These are phyloP conservation scores for Drosophila micromelanica DNA, from an alignment of 1,140 invertebrate species.

Conservation along the genomic window DNA sequence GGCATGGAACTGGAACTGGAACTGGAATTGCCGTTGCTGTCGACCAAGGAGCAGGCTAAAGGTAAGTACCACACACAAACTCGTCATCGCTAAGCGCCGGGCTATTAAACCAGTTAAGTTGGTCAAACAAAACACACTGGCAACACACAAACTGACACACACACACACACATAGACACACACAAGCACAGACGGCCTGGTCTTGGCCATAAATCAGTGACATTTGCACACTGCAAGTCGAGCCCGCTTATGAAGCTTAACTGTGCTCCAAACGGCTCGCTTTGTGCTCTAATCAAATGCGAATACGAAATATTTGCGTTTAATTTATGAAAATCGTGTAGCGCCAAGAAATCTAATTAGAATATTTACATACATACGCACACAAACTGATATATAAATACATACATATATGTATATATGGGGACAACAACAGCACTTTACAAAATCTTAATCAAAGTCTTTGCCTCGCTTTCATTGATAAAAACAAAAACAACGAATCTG, in stretches of 20 bases:
- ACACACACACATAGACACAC: conserved; percentile 1
- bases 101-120: conserved; percentile 78
- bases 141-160: conserved; percentile 35
- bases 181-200: background rate
- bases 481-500: conserved; percentile 1
- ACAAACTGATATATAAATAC: background rate
- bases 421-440: background rate
- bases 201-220: conserved; percentile 76
- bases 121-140: conserved; percentile 70
- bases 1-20: conserved; percentile 33
- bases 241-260: conserved; percentile 16
- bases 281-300: conserved; percentile 46
- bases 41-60: conserved; percentile 60
- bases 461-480: conserved; percentile 64
- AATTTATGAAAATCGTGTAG: conserved; percentile 76
- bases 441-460: conserved; percentile 29
- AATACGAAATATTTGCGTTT: conserved; percentile 62
- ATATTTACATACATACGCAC: conserved; percentile 40
- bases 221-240: conserved; percentile 66
- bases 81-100: conserved; percentile 35
- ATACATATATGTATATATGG: background rate
- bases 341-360: conserved; percentile 66
- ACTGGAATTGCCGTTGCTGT: conserved; percentile 56
- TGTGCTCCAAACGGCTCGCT: conserved; percentile 17
- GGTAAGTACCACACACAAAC: conserved; percentile 51